phyloP scores from a whole-genome alignment of 2,797 vertebrate species.

The Mormyrops boulengeri region DNA sequence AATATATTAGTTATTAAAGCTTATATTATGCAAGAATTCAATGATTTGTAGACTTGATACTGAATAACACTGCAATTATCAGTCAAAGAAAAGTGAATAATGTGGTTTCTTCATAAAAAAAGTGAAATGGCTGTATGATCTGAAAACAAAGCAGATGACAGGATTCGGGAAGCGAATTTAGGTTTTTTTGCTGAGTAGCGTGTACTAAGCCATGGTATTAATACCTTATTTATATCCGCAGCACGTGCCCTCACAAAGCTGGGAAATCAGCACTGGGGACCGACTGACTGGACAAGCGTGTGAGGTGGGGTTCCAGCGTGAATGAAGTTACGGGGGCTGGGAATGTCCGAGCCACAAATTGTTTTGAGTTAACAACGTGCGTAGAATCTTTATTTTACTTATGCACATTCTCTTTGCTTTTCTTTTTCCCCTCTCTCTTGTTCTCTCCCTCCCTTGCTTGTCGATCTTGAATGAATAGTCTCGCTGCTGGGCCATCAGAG shows the following conservation, averaged over 20 bases:
- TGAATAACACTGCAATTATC: background rate
- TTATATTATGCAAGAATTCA: background rate
- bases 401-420: slow-evolving; percentile 37
- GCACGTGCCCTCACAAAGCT: slow-evolving; percentile 63
- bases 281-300: slow-evolving; percentile 40
- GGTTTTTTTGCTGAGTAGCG: slow-evolving; percentile 54
- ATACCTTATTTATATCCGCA: slow-evolving; percentile 65
- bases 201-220: slow-evolving; percentile 61
- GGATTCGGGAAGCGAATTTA: background rate
- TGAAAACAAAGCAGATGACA: background rate
- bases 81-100: background rate
- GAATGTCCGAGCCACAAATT: slow-evolving; percentile 43
- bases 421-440: slow-evolving; percentile 32
- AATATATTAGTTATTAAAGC: background rate
- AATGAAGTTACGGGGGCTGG: slow-evolving; percentile 38
- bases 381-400: slow-evolving; percentile 59
- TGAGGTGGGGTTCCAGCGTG: slow-evolving; percentile 36
- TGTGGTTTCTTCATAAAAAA: background rate
- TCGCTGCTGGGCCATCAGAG: slow-evolving; percentile 41
- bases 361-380: slow-evolving; percentile 59
- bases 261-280: slow-evolving; percentile 34
- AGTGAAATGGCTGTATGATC: background rate
- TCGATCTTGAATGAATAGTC: slow-evolving; percentile 62
- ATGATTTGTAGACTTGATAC: background rate
- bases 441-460: slow-evolving; percentile 44